Conservation (phyloP, 2,888 invertebrate species). For the Euphydryas editha region DNA sequence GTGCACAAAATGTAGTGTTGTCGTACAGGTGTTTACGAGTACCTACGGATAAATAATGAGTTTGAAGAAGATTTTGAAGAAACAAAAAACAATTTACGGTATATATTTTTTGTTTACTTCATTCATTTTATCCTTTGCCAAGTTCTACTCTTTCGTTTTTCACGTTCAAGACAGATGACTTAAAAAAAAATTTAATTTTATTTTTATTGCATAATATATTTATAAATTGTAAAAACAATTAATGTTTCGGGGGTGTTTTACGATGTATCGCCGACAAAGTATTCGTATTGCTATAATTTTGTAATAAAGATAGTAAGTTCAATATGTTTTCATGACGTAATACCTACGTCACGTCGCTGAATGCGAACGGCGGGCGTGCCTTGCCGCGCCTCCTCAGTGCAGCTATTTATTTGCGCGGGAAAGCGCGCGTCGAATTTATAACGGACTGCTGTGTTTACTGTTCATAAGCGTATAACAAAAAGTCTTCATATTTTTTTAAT, state of each 20-base stretch:
- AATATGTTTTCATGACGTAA: slow-evolving; percentile 37
- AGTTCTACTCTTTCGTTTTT: background rate
- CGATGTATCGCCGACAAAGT: slow-evolving; percentile 28
- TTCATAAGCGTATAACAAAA: background rate
- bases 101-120: slow-evolving; percentile 15
- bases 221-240: background rate
- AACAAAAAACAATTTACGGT: slow-evolving; percentile 43
- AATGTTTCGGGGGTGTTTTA: slow-evolving; percentile 10
- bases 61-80: slow-evolving; percentile 39
- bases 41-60: slow-evolving; percentile 29
- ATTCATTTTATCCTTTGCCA: no score
- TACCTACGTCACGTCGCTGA: slow-evolving; percentile 43
- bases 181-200: background rate
- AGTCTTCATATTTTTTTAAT: background rate
- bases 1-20: slow-evolving; percentile 28
- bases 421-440: slow-evolving; percentile 48
- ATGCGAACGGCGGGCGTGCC: slow-evolving; percentile 54
- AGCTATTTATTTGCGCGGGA: slow-evolving; percentile 48
- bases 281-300: slow-evolving; percentile 19
- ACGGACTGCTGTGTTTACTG: background rate
- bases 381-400: slow-evolving; percentile 60
- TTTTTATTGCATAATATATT: background rate
- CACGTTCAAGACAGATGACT: background rate
- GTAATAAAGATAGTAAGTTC: slow-evolving; percentile 38
- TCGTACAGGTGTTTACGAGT: slow-evolving; percentile 17